Evolutionary conservation across 2,797 vertebrate species (phyloP).

Genomic region (Ciconia nigra): DNA sequence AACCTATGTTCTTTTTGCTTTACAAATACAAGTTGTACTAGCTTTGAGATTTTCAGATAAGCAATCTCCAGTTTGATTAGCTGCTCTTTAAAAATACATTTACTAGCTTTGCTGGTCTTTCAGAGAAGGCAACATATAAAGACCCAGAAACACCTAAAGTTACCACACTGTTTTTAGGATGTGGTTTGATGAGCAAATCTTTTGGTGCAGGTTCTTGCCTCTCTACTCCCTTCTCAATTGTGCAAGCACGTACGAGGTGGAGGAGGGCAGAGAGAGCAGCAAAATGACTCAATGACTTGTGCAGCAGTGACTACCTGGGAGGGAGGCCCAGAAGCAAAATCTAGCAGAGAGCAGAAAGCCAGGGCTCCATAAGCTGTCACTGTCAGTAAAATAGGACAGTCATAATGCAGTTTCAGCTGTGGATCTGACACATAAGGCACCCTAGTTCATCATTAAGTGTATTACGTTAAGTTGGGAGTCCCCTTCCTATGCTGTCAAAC

Average conservation of each 20-base stretch:
- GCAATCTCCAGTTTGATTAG: neutral
- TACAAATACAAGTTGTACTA: neutral
- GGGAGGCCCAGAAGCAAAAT: neutral
- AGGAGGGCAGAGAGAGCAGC: neutral
- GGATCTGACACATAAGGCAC: neutral
- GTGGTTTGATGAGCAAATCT: neutral
- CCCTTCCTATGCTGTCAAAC: neutral
- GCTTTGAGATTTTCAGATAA: neutral
- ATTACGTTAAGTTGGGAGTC: accelerated
- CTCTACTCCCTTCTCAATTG: neutral
- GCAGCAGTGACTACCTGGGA: neutral
- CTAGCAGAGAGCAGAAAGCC: neutral
- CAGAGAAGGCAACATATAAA: neutral
- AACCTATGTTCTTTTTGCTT: neutral
- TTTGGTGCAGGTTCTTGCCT: neutral
- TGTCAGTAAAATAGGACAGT: neutral
- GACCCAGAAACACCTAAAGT: neutral
- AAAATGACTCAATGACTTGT: neutral
- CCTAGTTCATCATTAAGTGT: neutral
- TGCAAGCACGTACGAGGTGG: neutral
- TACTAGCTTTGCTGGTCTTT: neutral
- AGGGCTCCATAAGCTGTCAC: neutral
- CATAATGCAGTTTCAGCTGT: neutral
- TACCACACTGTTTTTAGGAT: neutral
- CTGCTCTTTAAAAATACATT: neutral